These are phyloP conservation scores for Synanthedon andrenaeformis DNA, from an alignment of 2,888 invertebrate species.

Conservation along the genomic window DNA sequence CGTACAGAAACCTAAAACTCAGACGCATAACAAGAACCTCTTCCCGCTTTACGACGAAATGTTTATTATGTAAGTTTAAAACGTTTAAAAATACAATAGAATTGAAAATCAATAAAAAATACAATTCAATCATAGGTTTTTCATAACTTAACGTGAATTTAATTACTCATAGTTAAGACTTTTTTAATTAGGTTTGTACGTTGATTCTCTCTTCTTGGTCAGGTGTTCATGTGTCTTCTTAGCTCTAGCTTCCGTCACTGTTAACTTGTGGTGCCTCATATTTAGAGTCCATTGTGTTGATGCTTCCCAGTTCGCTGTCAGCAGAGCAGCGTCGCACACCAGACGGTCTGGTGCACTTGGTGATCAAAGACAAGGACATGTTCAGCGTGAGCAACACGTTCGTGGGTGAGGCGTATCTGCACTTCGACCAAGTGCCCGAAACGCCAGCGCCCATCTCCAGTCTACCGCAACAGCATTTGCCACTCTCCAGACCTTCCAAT, in stretches of 20 bases:
- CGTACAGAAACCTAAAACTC: constrained; percentile 84
- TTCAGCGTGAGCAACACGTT: constrained; percentile 92
- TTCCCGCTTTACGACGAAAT: constrained; percentile 96
- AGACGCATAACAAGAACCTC: constrained; percentile 90
- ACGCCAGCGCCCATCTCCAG: constrained; percentile 71
- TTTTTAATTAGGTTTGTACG: too few species aligned
- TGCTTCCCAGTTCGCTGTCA: constrained; percentile 70
- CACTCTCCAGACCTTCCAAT: constrained; percentile 76
- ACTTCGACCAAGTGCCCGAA: constrained; percentile 80
- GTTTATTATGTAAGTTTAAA: constrained; percentile 86
- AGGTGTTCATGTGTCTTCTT: too few species aligned
- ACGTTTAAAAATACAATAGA: background rate
- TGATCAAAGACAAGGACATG: constrained; percentile 96
- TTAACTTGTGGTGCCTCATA: too few species aligned
- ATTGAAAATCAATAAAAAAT: background rate
- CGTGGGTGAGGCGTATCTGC: constrained; percentile 92
- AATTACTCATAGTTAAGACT: background rate
- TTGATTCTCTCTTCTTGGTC: too few species aligned
- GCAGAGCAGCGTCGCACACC: constrained; percentile 76
- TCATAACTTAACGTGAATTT: background rate
- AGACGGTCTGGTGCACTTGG: constrained; percentile 85
- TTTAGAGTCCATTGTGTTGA: too few species aligned
- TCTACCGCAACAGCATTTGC: constrained; percentile 79
- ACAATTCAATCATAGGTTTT: background rate
- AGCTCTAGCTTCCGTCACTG: too few species aligned